Conservation (phyloP, 2,797 vertebrate species). For the Falco naumanni region DNA sequence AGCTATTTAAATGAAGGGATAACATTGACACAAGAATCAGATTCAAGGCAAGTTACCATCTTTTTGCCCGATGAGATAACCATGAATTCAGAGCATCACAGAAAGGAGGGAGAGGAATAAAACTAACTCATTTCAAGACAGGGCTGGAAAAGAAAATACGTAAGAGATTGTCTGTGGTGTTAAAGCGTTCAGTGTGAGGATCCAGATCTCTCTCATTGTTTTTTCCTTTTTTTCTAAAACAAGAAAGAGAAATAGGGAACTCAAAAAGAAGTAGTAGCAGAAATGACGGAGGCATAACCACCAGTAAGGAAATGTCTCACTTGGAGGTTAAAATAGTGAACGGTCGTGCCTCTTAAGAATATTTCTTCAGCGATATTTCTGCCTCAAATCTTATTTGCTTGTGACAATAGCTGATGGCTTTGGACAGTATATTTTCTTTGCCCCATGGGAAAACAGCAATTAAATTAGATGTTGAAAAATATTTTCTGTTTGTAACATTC, state of each 20-base stretch:
- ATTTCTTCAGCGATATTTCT: neutral
- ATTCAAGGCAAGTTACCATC: neutral
- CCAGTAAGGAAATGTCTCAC: neutral
- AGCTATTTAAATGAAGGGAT: neutral
- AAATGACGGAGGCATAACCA: neutral
- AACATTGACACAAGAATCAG: neutral
- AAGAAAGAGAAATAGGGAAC: neutral
- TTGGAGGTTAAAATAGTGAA: neutral
- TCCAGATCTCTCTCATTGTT: neutral
- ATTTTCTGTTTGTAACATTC: neutral
- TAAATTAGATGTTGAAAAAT: neutral
- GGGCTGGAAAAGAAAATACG: neutral
- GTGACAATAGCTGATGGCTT: neutral
- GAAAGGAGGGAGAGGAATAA: neutral
- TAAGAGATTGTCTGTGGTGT: neutral
- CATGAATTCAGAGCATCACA: neutral
- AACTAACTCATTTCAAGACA: neutral
- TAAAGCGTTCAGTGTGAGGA: neutral
- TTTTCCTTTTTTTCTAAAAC: neutral
- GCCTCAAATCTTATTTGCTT: neutral
- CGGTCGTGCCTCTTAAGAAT: neutral
- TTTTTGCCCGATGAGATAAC: neutral
- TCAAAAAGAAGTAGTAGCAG: neutral
- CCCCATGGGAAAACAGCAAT: neutral
- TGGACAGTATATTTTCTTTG: neutral